A percentile compares a stretch with the other conserved stretches of the same genome.
phyloP scores from a whole-genome alignment of 92 coral and sea anemone species.

The Porites divaricata region DNA sequence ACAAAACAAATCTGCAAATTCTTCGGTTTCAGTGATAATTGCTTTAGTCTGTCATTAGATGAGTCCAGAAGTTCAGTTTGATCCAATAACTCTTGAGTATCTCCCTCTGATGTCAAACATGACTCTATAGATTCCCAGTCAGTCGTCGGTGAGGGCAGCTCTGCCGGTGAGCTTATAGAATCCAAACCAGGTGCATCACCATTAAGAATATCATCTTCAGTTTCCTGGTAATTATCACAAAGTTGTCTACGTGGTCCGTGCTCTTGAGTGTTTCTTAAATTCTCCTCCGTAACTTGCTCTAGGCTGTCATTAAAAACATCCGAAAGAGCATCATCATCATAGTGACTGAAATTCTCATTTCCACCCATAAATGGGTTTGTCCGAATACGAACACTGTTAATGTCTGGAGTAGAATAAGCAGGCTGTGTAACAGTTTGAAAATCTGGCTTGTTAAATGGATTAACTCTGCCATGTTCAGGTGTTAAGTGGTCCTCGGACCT shows the following conservation, averaged over 20 bases:
- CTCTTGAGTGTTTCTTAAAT: slow-evolving; percentile 24
- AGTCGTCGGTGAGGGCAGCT: slow-evolving; percentile 93
- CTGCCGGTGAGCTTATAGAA: slow-evolving; percentile 76
- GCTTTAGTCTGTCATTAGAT: slow-evolving; percentile 71
- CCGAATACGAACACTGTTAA: slow-evolving; percentile 57
- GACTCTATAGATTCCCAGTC: slow-evolving; percentile 99
- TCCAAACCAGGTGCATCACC: slow-evolving; percentile 61
- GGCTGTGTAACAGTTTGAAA: slow-evolving; percentile 23
- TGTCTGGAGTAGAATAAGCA: slow-evolving; percentile 20
- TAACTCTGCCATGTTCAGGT: neutral
- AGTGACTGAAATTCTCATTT: slow-evolving; percentile 40
- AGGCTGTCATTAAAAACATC: slow-evolving; percentile 88
- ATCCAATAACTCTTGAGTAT: slow-evolving; percentile 65
- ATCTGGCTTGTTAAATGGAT: slow-evolving; percentile 37
- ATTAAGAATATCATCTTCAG: slow-evolving; percentile 53
- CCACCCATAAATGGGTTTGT: slow-evolving; percentile 78
- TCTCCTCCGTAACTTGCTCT: slow-evolving; percentile 76
- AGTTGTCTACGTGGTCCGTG: slow-evolving; percentile 18
- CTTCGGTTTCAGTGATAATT: slow-evolving; percentile 80
- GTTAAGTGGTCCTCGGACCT: slow-evolving; percentile 43
- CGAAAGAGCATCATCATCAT: slow-evolving; percentile 61
- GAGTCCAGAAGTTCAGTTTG: slow-evolving; percentile 71
- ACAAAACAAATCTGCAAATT: slow-evolving; percentile 94
- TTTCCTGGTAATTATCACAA: slow-evolving; percentile 12
- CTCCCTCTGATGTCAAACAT: slow-evolving; percentile 82